Evolutionary conservation across 2,113 vertebrate species (phyloP).

Genomic region (Poecilia latipinna): DNA sequence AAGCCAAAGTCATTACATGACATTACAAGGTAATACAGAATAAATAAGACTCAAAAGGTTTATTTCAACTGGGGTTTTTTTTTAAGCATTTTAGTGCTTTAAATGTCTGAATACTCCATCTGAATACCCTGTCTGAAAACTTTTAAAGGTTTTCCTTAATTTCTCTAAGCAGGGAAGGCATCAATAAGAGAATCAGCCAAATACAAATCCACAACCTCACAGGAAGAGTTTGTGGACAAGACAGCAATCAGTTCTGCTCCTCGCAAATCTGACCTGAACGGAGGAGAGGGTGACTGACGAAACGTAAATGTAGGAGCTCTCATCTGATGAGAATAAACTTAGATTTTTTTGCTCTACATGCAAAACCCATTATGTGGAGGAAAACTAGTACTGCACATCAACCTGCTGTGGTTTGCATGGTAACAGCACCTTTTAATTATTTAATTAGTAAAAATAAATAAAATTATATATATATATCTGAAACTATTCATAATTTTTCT

Average conservation of each 20-base stretch:
- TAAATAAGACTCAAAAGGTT: not conserved
- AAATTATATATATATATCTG: too few relatives aligned
- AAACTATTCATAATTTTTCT: not conserved
- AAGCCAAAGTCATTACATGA: conserved; percentile 51
- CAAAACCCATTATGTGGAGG: not conserved
- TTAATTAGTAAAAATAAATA: not conserved
- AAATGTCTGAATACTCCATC: too few relatives aligned
- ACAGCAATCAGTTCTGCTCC: too few relatives aligned
- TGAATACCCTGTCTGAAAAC: not conserved
- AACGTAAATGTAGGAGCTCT: too few relatives aligned
- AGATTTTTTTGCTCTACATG: too few relatives aligned
- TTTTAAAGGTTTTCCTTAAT: not conserved
- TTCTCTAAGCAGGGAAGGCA: not conserved
- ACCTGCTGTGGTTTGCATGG: not conserved
- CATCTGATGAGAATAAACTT: too few relatives aligned
- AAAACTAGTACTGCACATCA: not conserved
- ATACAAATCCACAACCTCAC: too few relatives aligned
- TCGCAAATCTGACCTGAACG: too few relatives aligned
- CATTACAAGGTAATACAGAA: conserved; percentile 36
- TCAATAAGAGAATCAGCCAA: not conserved
- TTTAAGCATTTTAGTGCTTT: not conserved
- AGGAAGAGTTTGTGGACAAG: too few relatives aligned
- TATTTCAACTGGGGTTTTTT: not conserved
- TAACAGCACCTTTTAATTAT: not conserved
- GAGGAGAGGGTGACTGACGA: too few relatives aligned